These are phyloP conservation scores for Carduelis carduelis DNA, from an alignment of 2,797 vertebrate genomes.

Conservation along the genomic window DNA sequence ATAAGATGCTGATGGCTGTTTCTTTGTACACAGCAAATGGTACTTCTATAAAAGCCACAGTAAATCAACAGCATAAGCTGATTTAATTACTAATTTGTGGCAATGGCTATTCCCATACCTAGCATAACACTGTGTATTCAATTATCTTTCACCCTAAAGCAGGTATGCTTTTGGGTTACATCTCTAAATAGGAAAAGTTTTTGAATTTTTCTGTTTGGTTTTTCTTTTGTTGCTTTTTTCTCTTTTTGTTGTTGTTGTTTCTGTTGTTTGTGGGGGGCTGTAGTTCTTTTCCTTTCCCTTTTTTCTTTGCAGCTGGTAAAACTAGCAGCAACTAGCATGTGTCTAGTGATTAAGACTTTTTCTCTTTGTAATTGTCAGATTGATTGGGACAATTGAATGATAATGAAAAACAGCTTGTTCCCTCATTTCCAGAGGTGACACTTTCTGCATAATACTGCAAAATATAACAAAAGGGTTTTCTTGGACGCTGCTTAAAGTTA, in stretches of 20 bases:
- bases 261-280: neutral
- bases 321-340: slow-evolving; percentile 57
- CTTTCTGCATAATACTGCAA: slow-evolving; percentile 69
- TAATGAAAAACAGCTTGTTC: slow-evolving; percentile 74
- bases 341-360: slow-evolving; percentile 69
- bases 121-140: slow-evolving; percentile 30
- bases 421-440: slow-evolving; percentile 71
- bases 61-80: slow-evolving; percentile 45
- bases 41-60: slow-evolving; percentile 40
- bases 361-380: slow-evolving; percentile 72
- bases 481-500: slow-evolving; percentile 72
- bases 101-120: slow-evolving; percentile 29
- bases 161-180: neutral
- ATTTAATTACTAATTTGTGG: slow-evolving; percentile 57
- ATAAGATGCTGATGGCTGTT: slow-evolving; percentile 53
- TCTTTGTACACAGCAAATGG: slow-evolving; percentile 58
- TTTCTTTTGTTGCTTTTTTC: neutral
- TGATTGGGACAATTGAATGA: slow-evolving; percentile 74
- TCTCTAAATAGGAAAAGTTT: neutral
- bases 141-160: slow-evolving; percentile 25
- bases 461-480: slow-evolving; percentile 73
- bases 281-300: neutral
- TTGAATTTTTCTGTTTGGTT: neutral
- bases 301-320: slow-evolving; percentile 55
- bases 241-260: neutral